These are phyloP conservation scores for Euschistus heros DNA, from an alignment of 1,140 invertebrate genomes.

Conservation along the genomic window DNA sequence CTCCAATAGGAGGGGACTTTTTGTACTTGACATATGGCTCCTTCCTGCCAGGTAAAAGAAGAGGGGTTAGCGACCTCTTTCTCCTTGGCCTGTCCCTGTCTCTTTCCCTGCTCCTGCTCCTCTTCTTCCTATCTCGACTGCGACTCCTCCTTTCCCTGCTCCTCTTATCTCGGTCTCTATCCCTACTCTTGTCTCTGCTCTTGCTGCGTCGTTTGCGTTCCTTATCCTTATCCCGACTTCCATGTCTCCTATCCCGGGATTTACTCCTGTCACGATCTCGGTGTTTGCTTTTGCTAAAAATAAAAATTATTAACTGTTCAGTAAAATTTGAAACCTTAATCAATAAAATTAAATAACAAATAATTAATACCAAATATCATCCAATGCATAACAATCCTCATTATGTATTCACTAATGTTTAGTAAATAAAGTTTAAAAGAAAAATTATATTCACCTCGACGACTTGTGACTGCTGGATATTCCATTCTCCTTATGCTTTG, in stretches of 20 bases:
- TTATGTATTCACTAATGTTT: no score
- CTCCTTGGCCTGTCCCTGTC: conserved; percentile 30
- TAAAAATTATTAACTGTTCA: no score
- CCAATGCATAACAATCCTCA: background rate
- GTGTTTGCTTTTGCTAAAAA: no score
- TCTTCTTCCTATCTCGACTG: conserved; percentile 35
- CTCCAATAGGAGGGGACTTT: conserved; percentile 38
- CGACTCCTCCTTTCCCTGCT: conserved; percentile 30
- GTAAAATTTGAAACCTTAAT: no score
- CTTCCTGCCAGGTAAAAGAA: conserved; percentile 36
- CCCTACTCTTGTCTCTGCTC: conserved; percentile 21
- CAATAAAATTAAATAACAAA: no score
- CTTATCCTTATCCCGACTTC: conserved; percentile 32
- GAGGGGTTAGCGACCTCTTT: conserved; percentile 40
- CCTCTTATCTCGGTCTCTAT: background rate
- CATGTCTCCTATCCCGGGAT: conserved; percentile 28
- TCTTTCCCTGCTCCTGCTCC: conserved; percentile 33
- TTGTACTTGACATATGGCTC: conserved; percentile 37
- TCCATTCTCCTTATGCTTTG: conserved; percentile 48
- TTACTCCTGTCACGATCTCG: conserved; percentile 29
- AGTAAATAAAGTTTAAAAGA: no score
- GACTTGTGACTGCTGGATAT: conserved; percentile 34
- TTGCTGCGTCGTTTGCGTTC: conserved; percentile 30
- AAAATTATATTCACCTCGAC: conserved; percentile 18
- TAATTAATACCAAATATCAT: no score